Evolutionary conservation across 2,113 vertebrate species (phyloP).

Genomic region (Suncus etruscus): DNA sequence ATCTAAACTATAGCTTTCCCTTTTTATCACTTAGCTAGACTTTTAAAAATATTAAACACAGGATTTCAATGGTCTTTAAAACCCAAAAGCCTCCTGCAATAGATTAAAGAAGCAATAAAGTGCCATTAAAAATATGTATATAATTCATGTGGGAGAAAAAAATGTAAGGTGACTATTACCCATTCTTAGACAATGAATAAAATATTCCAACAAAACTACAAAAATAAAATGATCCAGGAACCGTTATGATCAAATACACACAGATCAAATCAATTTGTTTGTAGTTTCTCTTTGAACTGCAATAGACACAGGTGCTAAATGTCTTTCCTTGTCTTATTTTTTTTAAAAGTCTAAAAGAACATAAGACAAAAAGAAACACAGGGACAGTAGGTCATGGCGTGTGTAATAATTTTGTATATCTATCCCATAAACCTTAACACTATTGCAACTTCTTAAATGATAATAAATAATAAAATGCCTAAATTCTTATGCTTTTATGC

Average conservation of each 20-base stretch:
- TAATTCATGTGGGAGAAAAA: constrained; percentile 47
- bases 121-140: constrained; percentile 54
- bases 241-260: constrained; percentile 1
- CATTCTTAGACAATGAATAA: constrained; percentile 15
- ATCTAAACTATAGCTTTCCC: constrained; percentile 25
- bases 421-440: too few relatives aligned
- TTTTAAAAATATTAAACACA: constrained; percentile 49
- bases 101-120: constrained; percentile 52
- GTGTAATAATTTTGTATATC: too few relatives aligned
- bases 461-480: constrained; percentile 44
- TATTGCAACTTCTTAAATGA: too few relatives aligned
- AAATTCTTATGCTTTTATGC: constrained; percentile 10
- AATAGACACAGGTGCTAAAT: constrained; percentile 49
- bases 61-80: constrained; percentile 55
- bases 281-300: constrained; percentile 46
- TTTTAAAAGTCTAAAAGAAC: too few relatives aligned
- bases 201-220: constrained; percentile 9
- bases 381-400: too few relatives aligned
- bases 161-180: background rate
- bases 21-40: constrained; percentile 45
- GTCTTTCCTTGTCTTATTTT: constrained; percentile 35
- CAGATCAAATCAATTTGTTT: constrained; percentile 47
- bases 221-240: background rate
- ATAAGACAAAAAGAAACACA: too few relatives aligned
- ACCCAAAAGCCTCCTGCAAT: constrained; percentile 66